Percentiles rank a stretch among this genome's conserved stretches.
Conservation (phyloP, 1,140 invertebrate genomes). For the Psix sp. region DNA sequence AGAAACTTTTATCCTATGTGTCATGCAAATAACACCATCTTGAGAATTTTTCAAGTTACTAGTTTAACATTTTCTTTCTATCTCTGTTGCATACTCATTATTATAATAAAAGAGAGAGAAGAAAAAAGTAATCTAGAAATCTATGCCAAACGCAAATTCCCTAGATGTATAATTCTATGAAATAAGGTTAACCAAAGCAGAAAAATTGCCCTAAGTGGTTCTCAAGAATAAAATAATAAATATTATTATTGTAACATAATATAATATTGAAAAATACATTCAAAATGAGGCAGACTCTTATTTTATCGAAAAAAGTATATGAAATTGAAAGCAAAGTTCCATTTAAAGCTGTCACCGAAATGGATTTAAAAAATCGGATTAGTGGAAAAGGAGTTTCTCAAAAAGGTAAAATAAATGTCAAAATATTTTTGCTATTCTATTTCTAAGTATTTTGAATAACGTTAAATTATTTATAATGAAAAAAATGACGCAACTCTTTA, state of each 20-base stretch:
- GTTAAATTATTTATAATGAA: no score
- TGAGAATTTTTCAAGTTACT: no score
- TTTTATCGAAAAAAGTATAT: not conserved
- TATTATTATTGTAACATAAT: not conserved
- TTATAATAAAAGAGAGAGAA: not conserved
- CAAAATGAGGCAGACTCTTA: not conserved
- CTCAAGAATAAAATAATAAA: slow-evolving; percentile 1
- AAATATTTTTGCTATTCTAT: no score
- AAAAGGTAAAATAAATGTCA: not conserved
- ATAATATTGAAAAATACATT: not conserved
- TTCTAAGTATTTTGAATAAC: no score
- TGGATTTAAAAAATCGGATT: not conserved
- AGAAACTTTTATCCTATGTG: no score
- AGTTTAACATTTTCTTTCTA: no score
- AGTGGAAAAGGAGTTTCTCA: not conserved
- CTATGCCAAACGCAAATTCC: not conserved
- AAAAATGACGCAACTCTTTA: no score
- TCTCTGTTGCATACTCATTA: no score
- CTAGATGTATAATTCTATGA: not conserved
- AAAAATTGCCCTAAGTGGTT: no score
- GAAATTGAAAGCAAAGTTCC: not conserved
- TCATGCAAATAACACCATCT: no score
- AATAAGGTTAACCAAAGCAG: not conserved
- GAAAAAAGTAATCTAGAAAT: not conserved
- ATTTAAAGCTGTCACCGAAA: not conserved